Conservation (phyloP, 2,888 invertebrate genomes). For the Parnassius orleans region DNA sequence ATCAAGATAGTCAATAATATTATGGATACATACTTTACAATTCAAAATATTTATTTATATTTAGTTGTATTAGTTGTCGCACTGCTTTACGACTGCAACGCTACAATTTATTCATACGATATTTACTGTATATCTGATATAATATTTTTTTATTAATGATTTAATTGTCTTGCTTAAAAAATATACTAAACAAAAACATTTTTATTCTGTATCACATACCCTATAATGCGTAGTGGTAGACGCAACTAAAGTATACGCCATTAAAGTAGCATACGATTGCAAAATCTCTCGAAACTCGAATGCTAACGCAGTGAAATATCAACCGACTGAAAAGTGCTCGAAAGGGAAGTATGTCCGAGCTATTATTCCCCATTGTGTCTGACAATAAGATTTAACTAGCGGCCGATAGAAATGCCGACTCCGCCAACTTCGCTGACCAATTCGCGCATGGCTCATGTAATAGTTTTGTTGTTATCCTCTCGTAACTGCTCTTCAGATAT, state of each 20-base stretch:
- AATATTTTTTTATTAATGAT: too few relatives aligned
- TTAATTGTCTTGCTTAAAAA: too few relatives aligned
- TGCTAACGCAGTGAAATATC: conserved; percentile 59
- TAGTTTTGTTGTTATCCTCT: conserved; percentile 77
- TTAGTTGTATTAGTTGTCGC: too few relatives aligned
- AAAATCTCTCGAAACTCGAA: conserved; percentile 59
- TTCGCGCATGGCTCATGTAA: conserved; percentile 69
- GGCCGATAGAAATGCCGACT: conserved; percentile 43
- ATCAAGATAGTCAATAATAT: conserved; percentile 9
- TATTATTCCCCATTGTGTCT: conserved; percentile 70
- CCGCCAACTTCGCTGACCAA: conserved; percentile 58
- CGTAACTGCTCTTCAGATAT: conserved; percentile 71
- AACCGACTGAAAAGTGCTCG: conserved; percentile 65
- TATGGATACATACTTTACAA: conserved; percentile 1
- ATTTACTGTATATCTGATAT: too few relatives aligned
- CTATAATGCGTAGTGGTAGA: too few relatives aligned
- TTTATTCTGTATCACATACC: too few relatives aligned
- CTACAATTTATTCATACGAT: too few relatives aligned
- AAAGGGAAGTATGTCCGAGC: conserved; percentile 56
- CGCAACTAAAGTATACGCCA: conserved; percentile 57
- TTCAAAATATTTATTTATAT: conserved; percentile 9
- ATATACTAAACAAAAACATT: too few relatives aligned
- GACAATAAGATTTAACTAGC: conserved; percentile 73
- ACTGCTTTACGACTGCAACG: too few relatives aligned
- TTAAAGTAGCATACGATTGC: conserved; percentile 69